These are phyloP conservation scores for Anguilla pacifica DNA, from an alignment of 2,797 vertebrate species.

Conservation along the genomic window DNA sequence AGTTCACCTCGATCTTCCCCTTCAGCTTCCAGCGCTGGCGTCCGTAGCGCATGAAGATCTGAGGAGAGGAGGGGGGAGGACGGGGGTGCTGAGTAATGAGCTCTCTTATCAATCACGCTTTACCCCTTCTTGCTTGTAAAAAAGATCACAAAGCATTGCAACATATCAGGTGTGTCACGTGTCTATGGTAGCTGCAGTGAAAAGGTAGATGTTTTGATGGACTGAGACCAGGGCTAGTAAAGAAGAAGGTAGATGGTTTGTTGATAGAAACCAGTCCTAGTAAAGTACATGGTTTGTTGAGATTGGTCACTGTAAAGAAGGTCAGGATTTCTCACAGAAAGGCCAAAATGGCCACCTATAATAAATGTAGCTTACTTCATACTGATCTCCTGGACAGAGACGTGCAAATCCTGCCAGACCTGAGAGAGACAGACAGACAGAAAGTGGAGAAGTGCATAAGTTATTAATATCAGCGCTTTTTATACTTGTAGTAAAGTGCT, in stretches of 20 bases:
- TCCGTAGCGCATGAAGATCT: conserved; percentile 98
- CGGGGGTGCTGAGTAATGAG: no score
- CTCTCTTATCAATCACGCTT: neutral
- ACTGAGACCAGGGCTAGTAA: neutral
- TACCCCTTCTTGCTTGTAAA: neutral
- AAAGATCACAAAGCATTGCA: neutral
- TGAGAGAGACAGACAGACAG: conserved; percentile 41
- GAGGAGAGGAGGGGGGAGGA: neutral
- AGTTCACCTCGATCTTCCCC: conserved; percentile 93
- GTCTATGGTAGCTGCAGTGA: neutral
- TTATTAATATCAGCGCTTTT: neutral
- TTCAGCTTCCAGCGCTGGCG: conserved; percentile 97
- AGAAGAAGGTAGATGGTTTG: neutral
- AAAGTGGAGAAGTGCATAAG: neutral
- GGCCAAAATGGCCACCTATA: neutral
- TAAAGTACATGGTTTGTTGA: neutral
- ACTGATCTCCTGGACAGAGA: conserved; percentile 81
- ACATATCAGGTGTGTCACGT: neutral
- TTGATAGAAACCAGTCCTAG: neutral
- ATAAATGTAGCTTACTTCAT: conserved; percentile 66
- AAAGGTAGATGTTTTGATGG: neutral
- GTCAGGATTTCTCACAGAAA: neutral
- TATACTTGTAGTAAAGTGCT: neutral
- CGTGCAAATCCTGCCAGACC: conserved; percentile 79
- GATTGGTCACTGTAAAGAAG: neutral